Evolutionary conservation across 2,888 invertebrate genomes (phyloP).

Genomic region (Xestia rhomboidea): DNA sequence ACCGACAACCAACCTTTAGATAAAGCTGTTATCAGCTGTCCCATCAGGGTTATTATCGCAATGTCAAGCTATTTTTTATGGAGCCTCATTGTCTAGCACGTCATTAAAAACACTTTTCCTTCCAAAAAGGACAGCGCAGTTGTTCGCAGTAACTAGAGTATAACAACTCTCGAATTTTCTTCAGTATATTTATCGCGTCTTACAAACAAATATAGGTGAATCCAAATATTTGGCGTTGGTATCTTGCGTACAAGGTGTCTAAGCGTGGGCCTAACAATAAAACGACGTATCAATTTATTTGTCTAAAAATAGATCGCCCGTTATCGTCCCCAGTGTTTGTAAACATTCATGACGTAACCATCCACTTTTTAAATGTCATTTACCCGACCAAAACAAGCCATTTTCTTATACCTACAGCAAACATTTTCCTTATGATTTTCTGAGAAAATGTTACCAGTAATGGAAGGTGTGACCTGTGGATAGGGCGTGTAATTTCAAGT

Average conservation of each 20-base stretch:
- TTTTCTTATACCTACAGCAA: slow-evolving; percentile 16
- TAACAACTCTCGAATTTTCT: background rate
- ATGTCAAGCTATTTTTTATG: slow-evolving; percentile 19
- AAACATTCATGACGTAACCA: slow-evolving; percentile 63
- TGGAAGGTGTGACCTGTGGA: slow-evolving; percentile 31
- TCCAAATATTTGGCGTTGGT: slow-evolving; percentile 31
- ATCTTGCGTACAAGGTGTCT: slow-evolving; percentile 23
- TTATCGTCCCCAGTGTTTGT: slow-evolving; percentile 63
- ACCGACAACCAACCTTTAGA: slow-evolving; percentile 32
- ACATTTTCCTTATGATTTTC: slow-evolving; percentile 24
- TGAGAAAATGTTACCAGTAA: slow-evolving; percentile 18
- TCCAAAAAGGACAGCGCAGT: background rate
- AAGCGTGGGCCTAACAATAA: slow-evolving; percentile 42
- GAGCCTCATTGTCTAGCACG: background rate
- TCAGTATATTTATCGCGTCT: background rate
- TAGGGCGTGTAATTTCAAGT: slow-evolving; percentile 43
- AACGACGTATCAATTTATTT: slow-evolving; percentile 54
- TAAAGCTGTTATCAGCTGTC: slow-evolving; percentile 37
- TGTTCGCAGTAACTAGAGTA: background rate
- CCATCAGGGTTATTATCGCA: slow-evolving; percentile 24
- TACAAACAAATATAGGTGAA: slow-evolving; percentile 7
- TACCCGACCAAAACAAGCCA: slow-evolving; percentile 19
- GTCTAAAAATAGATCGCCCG: slow-evolving; percentile 58
- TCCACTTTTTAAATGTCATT: slow-evolving; percentile 51
- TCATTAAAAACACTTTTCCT: slow-evolving; percentile 3